Base-by-base conservation (phyloP, 2,113 vertebrate genomes). In the Coptodon rendalli region DNA sequence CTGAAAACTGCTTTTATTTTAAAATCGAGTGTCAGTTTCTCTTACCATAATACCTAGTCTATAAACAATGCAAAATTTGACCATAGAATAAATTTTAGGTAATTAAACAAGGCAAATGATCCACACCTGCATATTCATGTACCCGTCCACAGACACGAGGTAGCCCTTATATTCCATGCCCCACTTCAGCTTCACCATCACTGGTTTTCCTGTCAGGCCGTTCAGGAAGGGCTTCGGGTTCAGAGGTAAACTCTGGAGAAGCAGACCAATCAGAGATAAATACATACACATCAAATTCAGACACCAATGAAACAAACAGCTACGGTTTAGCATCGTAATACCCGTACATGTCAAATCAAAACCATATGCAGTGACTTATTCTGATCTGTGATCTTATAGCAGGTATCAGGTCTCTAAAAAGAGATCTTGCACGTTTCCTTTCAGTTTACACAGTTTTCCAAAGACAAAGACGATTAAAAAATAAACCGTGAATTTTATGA, bases 121-220 rank as follows among this genome's bases (percentile, higher is more conserved):
- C 19, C 76, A 83, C 4, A 98, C 99, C 98, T 99, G 99, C 99
- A 99, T 99, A 89, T 99, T 99, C 99, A 99, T 99, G 95, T 99
- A 99, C 43, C 98, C 98, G 17, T 99, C 98, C 61, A 99, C 99
- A 5, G 98, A 99, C 5, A 99, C 98, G 71, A 99, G 96, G 95
- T 99, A 99, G 63, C 98, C 99, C 83, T 99, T 99, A 91, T 99
- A 99, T 93, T 99, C 98, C 98, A 99, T 99, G 0, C 98, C 98
- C 98, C 98, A 99, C 96, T 99, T 99, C 85, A 99, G 97, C 81
- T 99, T 99, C 92, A 99, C 98, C 98, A 99, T 99, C 85, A 99
- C 98, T 6, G 99, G 99, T 61, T 99, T 99, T 6, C 98, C 98
- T 5, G 99, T 99, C 83, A 99, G 96, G 38, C 99, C 99, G 86